A percentile compares a stretch with the other conserved stretches of the same genome.
Evolutionary conservation across 2,888 invertebrate genomes (phyloP).

Genomic region (Apodemia zela): DNA sequence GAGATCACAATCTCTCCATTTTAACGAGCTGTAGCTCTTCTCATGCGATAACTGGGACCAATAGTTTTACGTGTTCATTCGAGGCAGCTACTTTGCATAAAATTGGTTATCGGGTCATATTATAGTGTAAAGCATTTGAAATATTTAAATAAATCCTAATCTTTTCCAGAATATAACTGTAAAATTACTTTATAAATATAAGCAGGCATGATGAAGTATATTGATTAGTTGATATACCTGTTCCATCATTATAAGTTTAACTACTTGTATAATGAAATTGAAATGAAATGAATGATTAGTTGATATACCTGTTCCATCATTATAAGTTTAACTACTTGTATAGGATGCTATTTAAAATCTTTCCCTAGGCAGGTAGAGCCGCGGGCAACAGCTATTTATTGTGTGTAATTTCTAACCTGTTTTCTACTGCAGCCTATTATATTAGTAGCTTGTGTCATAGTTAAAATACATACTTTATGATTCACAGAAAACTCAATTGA

Average conservation of each 20-base stretch:
- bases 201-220: neutral
- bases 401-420: slow-evolving; percentile 4
- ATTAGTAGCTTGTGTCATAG: neutral
- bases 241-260: neutral
- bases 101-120: too few relatives aligned
- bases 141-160: neutral
- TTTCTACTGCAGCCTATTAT: neutral
- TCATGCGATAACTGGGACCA: too few relatives aligned
- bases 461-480: neutral
- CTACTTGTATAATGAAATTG: too few relatives aligned
- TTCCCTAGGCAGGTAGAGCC: neutral
- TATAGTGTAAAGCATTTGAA: too few relatives aligned
- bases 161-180: neutral
- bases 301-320: neutral
- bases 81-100: too few relatives aligned
- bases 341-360: neutral
- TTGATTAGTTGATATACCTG: neutral
- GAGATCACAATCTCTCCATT: neutral
- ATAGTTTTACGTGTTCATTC: too few relatives aligned
- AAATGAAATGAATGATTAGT: too few relatives aligned
- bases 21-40: too few relatives aligned
- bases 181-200: neutral
- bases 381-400: neutral
- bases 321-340: neutral
- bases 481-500: neutral